Conservation (phyloP, 2,797 vertebrate genomes). For the Periophthalmus magnuspinnatus region DNA sequence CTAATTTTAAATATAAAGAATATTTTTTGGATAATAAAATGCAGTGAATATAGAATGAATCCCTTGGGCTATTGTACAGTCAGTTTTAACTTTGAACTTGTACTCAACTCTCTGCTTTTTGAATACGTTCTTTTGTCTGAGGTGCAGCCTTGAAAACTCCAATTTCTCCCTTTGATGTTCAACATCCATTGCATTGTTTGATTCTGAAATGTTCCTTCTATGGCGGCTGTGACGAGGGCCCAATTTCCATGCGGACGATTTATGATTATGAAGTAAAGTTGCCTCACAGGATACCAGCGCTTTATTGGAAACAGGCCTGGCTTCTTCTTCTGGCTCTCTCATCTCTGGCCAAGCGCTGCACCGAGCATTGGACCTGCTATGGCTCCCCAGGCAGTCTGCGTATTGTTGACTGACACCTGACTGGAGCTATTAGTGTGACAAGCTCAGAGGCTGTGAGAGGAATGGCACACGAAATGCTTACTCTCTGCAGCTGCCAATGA, state of each 20-base stretch:
- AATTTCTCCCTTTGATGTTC: conserved; percentile 50
- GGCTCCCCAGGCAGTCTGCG: conserved; percentile 53
- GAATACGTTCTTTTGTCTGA: conserved; percentile 4
- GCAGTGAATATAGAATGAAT: not conserved
- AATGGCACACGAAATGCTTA: conserved; percentile 13
- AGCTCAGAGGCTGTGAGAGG: conserved; percentile 2
- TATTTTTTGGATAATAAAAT: too few species aligned
- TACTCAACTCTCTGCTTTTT: conserved; percentile 23
- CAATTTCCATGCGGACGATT: conserved; percentile 70
- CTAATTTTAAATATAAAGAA: too few species aligned
- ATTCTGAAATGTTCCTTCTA: conserved; percentile 58
- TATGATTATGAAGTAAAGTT: conserved; percentile 74
- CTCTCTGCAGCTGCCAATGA: conserved; percentile 16
- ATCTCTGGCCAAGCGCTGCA: conserved; percentile 66
- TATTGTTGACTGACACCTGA: conserved; percentile 71
- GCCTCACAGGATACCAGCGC: conserved; percentile 66
- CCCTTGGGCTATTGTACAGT: not conserved
- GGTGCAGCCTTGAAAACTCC: conserved; percentile 43
- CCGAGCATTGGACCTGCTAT: conserved; percentile 46
- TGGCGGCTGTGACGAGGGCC: conserved; percentile 55
- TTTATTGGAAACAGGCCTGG: conserved; percentile 78
- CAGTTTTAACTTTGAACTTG: conserved; percentile 29
- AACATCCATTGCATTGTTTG: conserved; percentile 55
- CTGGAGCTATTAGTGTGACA: conserved; percentile 49
- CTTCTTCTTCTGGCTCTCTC: conserved; percentile 53